phyloP scores from a whole-genome alignment of 2,113 vertebrate species.

The Aegithalos caudatus region DNA sequence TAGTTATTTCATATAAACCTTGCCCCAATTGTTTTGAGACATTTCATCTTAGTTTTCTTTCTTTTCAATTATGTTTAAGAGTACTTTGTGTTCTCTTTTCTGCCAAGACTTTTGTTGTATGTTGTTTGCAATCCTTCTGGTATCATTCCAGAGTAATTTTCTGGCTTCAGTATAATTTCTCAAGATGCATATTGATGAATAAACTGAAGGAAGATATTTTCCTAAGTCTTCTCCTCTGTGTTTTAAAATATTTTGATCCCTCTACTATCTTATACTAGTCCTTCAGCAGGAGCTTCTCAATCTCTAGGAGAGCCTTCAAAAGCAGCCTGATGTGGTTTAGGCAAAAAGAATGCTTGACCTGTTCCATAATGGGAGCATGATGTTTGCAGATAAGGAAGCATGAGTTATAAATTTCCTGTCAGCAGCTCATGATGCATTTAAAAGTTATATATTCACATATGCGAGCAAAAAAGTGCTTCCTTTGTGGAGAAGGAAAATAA shows the following conservation, averaged over 20 bases:
- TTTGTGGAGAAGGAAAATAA: neutral
- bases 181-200: neutral
- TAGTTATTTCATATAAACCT: neutral
- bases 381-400: conserved; percentile 44
- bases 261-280: neutral
- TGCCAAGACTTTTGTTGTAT: neutral
- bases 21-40: neutral
- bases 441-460: conserved; percentile 4
- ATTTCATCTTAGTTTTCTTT: neutral
- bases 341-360: conserved; percentile 53
- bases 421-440: conserved; percentile 16
- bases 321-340: neutral
- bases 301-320: neutral
- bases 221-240: neutral
- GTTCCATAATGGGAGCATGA: conserved; percentile 37
- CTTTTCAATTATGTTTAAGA: neutral
- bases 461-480: neutral
- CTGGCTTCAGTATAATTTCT: neutral
- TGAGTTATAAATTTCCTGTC: conserved; percentile 43
- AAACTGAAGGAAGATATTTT: neutral
- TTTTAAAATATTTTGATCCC: conserved; percentile 1
- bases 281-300: neutral
- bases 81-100: neutral
- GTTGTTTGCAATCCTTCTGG: neutral
- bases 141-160: neutral